Percentiles rank a stretch among this genome's conserved stretches.
Conservation (phyloP, 2,797 vertebrate genomes). For the Syngnathus rostellatus region DNA sequence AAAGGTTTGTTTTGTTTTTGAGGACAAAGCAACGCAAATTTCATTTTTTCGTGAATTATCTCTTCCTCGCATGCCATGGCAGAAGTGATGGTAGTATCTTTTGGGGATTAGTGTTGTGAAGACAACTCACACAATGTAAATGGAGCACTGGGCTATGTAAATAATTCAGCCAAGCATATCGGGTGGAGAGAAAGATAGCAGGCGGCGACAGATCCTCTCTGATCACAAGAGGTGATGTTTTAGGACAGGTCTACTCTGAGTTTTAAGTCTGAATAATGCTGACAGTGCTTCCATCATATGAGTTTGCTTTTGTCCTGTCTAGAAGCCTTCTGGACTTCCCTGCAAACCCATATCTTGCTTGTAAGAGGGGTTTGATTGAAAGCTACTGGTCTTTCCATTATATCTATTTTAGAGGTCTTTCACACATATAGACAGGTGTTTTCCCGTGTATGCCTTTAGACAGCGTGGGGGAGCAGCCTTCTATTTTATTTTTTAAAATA, state of each 20-base stretch:
- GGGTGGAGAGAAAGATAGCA: slow-evolving; percentile 35
- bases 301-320: neutral
- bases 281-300: neutral
- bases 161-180: slow-evolving; percentile 59
- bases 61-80: slow-evolving; percentile 36
- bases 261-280: neutral
- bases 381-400: too few species aligned
- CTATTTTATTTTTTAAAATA: too few species aligned
- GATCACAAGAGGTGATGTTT: slow-evolving; percentile 14
- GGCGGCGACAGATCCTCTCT: slow-evolving; percentile 10
- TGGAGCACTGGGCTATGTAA: slow-evolving; percentile 44
- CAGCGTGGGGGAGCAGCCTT: too few species aligned
- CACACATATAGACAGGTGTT: too few species aligned
- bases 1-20: too few species aligned
- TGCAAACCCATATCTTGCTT: neutral
- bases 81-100: slow-evolving; percentile 39
- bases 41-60: slow-evolving; percentile 17
- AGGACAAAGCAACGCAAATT: too few species aligned
- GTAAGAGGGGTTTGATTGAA: too few species aligned
- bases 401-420: too few species aligned
- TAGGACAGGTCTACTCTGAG: neutral
- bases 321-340: neutral
- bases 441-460: too few species aligned
- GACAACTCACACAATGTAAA: slow-evolving; percentile 48
- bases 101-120: slow-evolving; percentile 41